These are phyloP conservation scores for Caenorhabditis tropicalis DNA, from an alignment of 1,140 invertebrate genomes.

Conservation along the genomic window DNA sequence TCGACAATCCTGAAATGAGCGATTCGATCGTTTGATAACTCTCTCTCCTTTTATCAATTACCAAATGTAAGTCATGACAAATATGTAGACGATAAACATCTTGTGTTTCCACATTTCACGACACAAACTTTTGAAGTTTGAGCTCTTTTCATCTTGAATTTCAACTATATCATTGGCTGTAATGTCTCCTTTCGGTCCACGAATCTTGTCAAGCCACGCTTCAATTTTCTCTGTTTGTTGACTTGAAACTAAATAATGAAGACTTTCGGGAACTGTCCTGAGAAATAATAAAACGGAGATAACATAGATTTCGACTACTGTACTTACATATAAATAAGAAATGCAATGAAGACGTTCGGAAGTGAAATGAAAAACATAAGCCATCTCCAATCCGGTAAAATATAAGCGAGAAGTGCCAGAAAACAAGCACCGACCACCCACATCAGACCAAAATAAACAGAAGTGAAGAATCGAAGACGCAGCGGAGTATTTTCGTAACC, in stretches of 20 bases:
- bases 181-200: conserved; percentile 36
- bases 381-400: conserved; percentile 52
- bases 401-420: conserved; percentile 50
- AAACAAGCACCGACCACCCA: conserved; percentile 66
- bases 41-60: background rate
- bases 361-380: conserved; percentile 54
- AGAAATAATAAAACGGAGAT: conserved; percentile 40
- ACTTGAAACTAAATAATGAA: conserved; percentile 60
- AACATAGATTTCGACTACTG: background rate
- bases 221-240: conserved; percentile 39
- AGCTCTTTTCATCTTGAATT: background rate
- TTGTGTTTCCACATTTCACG: conserved; percentile 34
- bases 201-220: conserved; percentile 53
- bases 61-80: conserved; percentile 51
- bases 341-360: conserved; percentile 54
- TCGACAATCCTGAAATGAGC: conserved; percentile 67
- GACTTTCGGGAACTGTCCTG: conserved; percentile 62
- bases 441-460: conserved; percentile 62
- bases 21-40: background rate
- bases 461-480: conserved; percentile 61
- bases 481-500: conserved; percentile 64
- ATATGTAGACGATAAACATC: conserved; percentile 45
- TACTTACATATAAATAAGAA: conserved; percentile 60
- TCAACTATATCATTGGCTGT: background rate
- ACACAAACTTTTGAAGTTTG: background rate